Evolutionary conservation across 2,888 invertebrate genomes (phyloP).

Genomic region (Cartodere bifasciata): DNA sequence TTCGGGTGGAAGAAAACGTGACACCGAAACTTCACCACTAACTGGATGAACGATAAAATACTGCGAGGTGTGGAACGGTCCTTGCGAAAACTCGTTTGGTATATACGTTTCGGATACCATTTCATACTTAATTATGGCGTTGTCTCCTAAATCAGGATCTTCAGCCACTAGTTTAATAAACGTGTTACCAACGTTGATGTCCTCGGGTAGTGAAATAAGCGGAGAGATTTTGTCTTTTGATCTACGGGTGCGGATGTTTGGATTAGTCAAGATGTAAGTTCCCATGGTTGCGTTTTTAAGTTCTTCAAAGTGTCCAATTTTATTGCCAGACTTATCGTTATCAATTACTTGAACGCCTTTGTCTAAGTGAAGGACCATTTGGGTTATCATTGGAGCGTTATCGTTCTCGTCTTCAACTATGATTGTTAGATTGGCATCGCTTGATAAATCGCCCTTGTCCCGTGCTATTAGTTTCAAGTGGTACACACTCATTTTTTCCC

Average conservation of each 20-base stretch:
- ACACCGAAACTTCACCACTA: conserved; percentile 62
- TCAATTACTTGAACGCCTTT: conserved; percentile 54
- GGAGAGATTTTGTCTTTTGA: conserved; percentile 36
- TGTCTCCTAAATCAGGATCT: conserved; percentile 58
- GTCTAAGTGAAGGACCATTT: conserved; percentile 56
- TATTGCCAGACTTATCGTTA: conserved; percentile 42
- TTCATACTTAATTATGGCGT: conserved; percentile 60
- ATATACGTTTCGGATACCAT: conserved; percentile 55
- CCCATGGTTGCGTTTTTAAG: conserved; percentile 19
- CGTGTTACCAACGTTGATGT: conserved; percentile 53
- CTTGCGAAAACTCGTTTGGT: conserved; percentile 38
- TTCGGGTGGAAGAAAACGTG: conserved; percentile 59
- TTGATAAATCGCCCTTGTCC: conserved; percentile 63
- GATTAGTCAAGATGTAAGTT: conserved; percentile 23
- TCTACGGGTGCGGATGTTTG: conserved; percentile 22
- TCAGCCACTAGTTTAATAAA: conserved; percentile 56
- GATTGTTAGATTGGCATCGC: conserved; percentile 59
- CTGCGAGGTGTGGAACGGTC: conserved; percentile 42
- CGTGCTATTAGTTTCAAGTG: conserved; percentile 59
- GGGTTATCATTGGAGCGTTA: conserved; percentile 58
- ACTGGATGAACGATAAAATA: conserved; percentile 65
- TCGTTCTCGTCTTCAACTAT: conserved; percentile 70
- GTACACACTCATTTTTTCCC: conserved; percentile 59
- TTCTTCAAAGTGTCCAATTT: conserved; percentile 38
- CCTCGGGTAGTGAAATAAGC: conserved; percentile 58